These are phyloP conservation scores for Melanotaenia nigrans DNA, from an alignment of 2,797 vertebrate genomes.

Conservation along the genomic window DNA sequence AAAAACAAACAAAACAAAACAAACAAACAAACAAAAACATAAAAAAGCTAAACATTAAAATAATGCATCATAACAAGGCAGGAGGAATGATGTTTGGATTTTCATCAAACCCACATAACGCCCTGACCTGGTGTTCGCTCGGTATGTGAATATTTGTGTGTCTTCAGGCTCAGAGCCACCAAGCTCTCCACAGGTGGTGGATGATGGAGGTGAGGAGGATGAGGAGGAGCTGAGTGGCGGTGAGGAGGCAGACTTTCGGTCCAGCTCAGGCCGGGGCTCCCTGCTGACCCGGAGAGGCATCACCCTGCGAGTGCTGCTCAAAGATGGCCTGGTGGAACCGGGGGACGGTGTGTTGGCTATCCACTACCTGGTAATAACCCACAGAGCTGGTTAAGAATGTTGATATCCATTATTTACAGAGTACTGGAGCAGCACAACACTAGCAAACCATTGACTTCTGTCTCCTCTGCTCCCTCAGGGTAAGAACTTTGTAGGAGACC, in stretches of 20 bases:
- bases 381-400: neutral
- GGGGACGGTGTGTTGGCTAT: slow-evolving; percentile 92
- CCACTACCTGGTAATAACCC: slow-evolving; percentile 84
- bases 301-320: slow-evolving; percentile 92
- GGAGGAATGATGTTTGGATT: neutral
- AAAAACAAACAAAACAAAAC: neutral
- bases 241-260: slow-evolving; percentile 80
- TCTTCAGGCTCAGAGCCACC: slow-evolving; percentile 83
- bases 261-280: slow-evolving; percentile 81
- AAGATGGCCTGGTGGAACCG: slow-evolving; percentile 92
- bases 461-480: slow-evolving; percentile 81
- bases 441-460: neutral
- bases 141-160: slow-evolving; percentile 21
- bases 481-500: slow-evolving; percentile 94
- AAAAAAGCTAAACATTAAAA: neutral
- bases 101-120: neutral
- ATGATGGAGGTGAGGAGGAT: slow-evolving; percentile 90
- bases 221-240: slow-evolving; percentile 90
- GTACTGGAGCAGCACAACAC: neutral
- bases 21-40: neutral
- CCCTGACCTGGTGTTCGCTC: neutral
- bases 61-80: slow-evolving; percentile 1
- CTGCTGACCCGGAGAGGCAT: slow-evolving; percentile 91
- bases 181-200: slow-evolving; percentile 84
- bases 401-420: neutral